Base-by-base conservation (phyloP, 1,140 invertebrate genomes). In the Sinella curviseta region DNA sequence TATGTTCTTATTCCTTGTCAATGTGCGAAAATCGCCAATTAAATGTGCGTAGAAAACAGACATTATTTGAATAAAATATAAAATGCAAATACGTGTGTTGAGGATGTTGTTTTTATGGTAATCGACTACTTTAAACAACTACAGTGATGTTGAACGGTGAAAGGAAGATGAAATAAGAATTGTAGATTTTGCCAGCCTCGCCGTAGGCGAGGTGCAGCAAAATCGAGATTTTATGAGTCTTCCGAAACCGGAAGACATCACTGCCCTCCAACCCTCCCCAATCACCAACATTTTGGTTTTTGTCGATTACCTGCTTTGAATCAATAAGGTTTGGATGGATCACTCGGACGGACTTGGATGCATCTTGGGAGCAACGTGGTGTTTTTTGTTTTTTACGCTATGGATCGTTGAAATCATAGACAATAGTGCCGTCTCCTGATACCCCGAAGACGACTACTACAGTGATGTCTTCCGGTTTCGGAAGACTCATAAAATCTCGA, bases 191-290 rank as follows among this genome's bases (percentile, higher is more conserved):
- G 60, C 60, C 12, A 67, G 60, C 60, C 60, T 30, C n/a, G 60
- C 60, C 8, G 4, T 24, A 67, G 60, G 8, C 4, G n/a, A 24
- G 60, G 4, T 8, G 24, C n/a, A 24, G 8, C 4, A 67, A 67
- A 67, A 67, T 67, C 60, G 8, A 12, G n/a, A 67, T 67, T 67
- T 67, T 67, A 30, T 67, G 60, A n/a, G n/a, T n/a, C n/a, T n/a
- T n/a, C n/a, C n/a, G n/a, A n/a, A n/a, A n/a, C n/a, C n/a, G n/a
- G n/a, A 67, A 67, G 60, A 67, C 60, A 67, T 67, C 60, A 67
- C 60, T n/a, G 60, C 60, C 60, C 60, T 67, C 60, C 60, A 24
- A 24, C 60, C 60, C 60, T 24, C n/a, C 60, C 60, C 60, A 48
- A 48, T 48, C 39, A 48, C 39, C 39, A 48, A n/a, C n/a, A n/a